Evolutionary conservation across 2,797 vertebrate species (phyloP), one percentile per base, ranked within the genome.

Genomic region (Micromesistius poutassou): DNA sequence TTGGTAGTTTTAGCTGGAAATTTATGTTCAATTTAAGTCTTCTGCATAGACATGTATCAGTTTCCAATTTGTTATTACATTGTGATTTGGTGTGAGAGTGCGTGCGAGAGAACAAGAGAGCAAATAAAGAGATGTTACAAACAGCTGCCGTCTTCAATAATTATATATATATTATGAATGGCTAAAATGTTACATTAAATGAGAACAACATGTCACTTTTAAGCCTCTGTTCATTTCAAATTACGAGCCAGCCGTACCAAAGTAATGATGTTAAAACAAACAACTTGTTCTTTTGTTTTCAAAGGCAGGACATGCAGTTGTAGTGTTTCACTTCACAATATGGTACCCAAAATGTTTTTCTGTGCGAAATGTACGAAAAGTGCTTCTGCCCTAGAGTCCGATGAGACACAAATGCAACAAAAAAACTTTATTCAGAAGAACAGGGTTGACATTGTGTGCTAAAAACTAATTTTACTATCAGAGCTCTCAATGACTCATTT

Each of bases 351-450:
- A 6, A 25, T 25, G 55, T 62, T 62, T 62, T 62, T n/a, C 55
- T 62, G 1, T 1, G 2, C 25, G 10, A 55, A 5, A 55, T 55
- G 25, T 25, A 68, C 9, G 2, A 28, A 9, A 66, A 66, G 8
- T 28, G 62, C 25, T 68, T 2, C n/a, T 10, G 4, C 62, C 25
- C 73, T 68, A 35, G 30, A 76, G 62, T 74, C 71, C 4, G 28
- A 84, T 40, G 22, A 75, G 40, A 81, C 68, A 78, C 77, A 81
- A 74, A 72, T 77, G 81, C 83, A 76, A 80, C 90, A 91, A 91
- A 76, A 91, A 74, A 95, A 95, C 94, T 96, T 97, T 94, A 90
- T 93, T 95, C 91, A 93, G 92, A 92, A 92, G 94, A 92, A 90
- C 77, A 84, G 89, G 91, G 91, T 89, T 80, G 92, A 87, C 89